Evolutionary conservation across 1,140 invertebrate genomes (phyloP).

Genomic region (Pseudomyrmex concolor): DNA sequence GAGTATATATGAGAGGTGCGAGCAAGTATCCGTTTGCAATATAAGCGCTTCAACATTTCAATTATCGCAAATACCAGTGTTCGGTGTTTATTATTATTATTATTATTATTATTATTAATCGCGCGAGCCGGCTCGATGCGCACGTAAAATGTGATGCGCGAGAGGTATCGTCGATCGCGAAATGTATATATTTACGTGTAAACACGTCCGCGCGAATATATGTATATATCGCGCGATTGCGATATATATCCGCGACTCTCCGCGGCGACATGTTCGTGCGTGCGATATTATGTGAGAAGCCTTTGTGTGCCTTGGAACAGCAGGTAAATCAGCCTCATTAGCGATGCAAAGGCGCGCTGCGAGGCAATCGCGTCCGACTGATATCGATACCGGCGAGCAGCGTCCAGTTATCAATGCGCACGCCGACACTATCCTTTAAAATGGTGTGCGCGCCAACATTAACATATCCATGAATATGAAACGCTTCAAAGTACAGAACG

Average conservation of each 20-base stretch:
- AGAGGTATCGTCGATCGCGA: neutral
- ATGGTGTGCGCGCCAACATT: conserved; percentile 45
- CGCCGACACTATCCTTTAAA: conserved; percentile 58
- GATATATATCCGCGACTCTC: neutral
- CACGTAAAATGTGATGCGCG: too few species aligned
- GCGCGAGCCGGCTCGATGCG: neutral
- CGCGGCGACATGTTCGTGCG: neutral
- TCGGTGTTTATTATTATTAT: neutral
- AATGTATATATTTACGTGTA: neutral
- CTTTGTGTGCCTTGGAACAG: conserved; percentile 39
- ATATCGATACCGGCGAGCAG: conserved; percentile 48
- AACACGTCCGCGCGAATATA: neutral
- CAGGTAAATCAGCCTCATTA: conserved; percentile 70
- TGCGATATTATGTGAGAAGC: conserved; percentile 1
- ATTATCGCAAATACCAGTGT: neutral
- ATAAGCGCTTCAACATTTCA: neutral
- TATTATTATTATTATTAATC: neutral
- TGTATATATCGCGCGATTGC: conserved; percentile 3
- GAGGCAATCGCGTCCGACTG: conserved; percentile 50
- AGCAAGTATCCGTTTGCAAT: neutral
- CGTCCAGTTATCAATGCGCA: conserved; percentile 58
- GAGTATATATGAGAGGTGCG: too few species aligned
- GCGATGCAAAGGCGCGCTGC: conserved; percentile 61
- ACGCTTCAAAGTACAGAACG: conserved; percentile 51
- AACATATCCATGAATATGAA: conserved; percentile 71